Base-by-base conservation (phyloP, 2,113 vertebrate species). In the Tringa solitaria region DNA sequence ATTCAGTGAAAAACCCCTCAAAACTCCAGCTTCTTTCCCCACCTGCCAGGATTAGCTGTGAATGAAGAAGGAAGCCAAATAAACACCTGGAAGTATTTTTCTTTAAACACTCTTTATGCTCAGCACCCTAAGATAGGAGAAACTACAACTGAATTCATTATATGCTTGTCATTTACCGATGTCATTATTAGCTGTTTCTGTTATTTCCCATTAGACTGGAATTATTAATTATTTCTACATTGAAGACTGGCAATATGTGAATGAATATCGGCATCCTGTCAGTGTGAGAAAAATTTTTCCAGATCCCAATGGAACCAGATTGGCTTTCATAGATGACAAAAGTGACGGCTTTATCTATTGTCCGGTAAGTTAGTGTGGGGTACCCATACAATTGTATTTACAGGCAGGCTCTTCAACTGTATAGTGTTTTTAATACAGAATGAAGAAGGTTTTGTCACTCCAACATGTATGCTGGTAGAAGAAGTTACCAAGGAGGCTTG, bases 311-410 rank as follows among this genome's bases (percentile, higher is more conserved):
- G 99, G 99, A 80, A 99, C 99, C 26, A 98, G 96, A 90, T 89
- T 99, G 90, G 98, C 98, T 97, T 99, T 99, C 96, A 99, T 99
- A 84, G 99, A 99, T 93, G 98, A 99, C 93, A 99, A 99, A 97
- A 99, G 98, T 72, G 97, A 99, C 48, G 99, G 99, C 90, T 99
- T 99, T 98, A 97, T 99, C 90, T 99, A 99, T 90, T 99, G 98
- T 79, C 98, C 99, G 41, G 99, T 99, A 98, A 99, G 98, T 98
- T 56, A 27, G 9, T 75, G 39, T 73, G 67, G 22, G 23, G 56
- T 76, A 76, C 4, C 24, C 26, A 3, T 54, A 35, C 11, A 41
- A 4, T 70, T 89, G 5, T 27, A 46, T 70, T 69, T 91, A 79
- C 9, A 84, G 64, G n/a, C 21, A 69, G 39, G 12, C 2, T 73